Conservation (phyloP, 2,797 vertebrate species). For the Iguana delicatissima region DNA sequence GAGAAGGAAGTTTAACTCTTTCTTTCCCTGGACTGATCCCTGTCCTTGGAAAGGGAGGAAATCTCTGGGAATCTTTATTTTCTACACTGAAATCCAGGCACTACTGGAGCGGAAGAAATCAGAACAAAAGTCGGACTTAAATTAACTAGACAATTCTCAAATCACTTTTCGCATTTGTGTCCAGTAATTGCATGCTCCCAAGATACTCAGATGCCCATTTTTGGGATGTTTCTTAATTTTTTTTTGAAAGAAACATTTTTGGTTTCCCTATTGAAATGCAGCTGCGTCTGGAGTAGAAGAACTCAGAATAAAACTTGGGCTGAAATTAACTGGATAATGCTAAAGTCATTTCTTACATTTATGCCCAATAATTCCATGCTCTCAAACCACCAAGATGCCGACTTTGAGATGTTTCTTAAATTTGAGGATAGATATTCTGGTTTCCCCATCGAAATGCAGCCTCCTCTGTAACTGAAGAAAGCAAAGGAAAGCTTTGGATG, state of each 20-base stretch:
- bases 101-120: background rate
- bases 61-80: background rate
- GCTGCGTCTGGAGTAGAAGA: no score
- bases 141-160: no score
- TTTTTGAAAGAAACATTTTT: no score
- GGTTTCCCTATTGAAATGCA: background rate
- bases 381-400: background rate
- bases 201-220: no score
- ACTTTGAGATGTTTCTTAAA: background rate
- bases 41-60: no score
- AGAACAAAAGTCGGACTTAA: background rate
- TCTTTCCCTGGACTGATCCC: slow-evolving; percentile 45
- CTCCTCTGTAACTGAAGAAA: background rate
- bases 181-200: no score
- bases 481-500: background rate
- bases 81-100: background rate
- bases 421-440: background rate
- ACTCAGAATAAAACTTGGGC: no score
- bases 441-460: background rate
- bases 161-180: no score
- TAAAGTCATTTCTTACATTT: background rate
- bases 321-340: background rate
- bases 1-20: slow-evolving; percentile 72
- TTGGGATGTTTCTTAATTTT: no score
- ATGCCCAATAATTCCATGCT: no score